These are phyloP conservation scores for Saturnia pavonia DNA, from an alignment of 2,888 invertebrate genomes.

Conservation along the genomic window DNA sequence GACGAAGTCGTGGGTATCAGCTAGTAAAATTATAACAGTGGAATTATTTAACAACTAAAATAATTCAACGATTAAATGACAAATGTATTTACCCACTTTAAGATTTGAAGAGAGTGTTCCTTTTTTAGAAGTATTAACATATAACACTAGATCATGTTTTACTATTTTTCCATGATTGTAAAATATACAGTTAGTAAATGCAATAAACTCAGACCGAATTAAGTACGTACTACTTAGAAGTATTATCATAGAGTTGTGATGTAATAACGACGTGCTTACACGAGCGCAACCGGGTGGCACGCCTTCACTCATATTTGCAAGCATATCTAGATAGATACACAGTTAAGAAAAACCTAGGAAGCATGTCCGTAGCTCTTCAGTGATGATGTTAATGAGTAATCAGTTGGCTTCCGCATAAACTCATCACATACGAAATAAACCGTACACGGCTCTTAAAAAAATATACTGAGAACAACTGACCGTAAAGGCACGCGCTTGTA, in stretches of 20 bases:
- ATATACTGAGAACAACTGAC: constrained; percentile 31
- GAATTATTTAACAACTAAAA: not conserved
- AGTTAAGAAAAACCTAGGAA: constrained; percentile 69
- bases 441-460: constrained; percentile 23
- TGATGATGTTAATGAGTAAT: constrained; percentile 69
- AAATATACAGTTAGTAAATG: constrained; percentile 31
- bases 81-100: not conserved
- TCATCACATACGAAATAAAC: constrained; percentile 42
- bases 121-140: too few species aligned
- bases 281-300: constrained; percentile 61
- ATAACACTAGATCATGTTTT: too few species aligned
- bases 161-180: not conserved
- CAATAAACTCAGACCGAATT: constrained; percentile 53
- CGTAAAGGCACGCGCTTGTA: constrained; percentile 50
- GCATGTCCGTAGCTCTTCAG: constrained; percentile 47
- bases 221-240: constrained; percentile 38
- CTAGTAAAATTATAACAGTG: not conserved
- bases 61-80: too few species aligned
- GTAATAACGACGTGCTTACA: constrained; percentile 54
- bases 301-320: constrained; percentile 42
- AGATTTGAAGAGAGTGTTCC: not conserved
- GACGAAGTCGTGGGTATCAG: too few species aligned
- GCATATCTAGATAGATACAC: constrained; percentile 36
- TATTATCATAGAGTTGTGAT: constrained; percentile 57
- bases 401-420: constrained; percentile 66